phyloP scores from a whole-genome alignment of 2,797 vertebrate genomes.

The Peromyscus melanophrys region DNA sequence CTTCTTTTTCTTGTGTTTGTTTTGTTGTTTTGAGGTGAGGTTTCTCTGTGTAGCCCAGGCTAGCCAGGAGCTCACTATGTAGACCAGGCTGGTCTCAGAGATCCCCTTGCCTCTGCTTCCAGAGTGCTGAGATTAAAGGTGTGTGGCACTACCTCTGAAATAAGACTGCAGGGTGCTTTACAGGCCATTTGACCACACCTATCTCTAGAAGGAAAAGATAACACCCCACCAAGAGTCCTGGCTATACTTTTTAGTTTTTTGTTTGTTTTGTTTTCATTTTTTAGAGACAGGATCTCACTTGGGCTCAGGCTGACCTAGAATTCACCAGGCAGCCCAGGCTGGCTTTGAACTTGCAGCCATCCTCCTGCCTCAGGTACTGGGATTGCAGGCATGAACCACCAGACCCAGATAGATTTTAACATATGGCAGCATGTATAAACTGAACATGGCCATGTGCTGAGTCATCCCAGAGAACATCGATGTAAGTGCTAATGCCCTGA shows the following conservation, averaged over 20 bases:
- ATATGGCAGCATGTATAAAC: background rate
- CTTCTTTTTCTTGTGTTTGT: background rate
- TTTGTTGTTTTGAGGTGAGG: background rate
- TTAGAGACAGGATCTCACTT: background rate
- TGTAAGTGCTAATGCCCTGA: background rate
- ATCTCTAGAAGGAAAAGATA: background rate
- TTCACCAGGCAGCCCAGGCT: background rate
- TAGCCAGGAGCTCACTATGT: background rate
- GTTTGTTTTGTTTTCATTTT: background rate
- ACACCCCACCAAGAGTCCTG: background rate
- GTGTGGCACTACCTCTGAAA: background rate
- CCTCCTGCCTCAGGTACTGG: background rate
- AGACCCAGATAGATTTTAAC: background rate
- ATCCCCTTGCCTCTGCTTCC: background rate
- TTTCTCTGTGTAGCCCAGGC: background rate
- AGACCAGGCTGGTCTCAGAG: background rate
- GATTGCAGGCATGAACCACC: background rate
- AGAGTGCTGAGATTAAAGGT: background rate
- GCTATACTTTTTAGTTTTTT: background rate
- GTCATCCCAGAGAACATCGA: background rate
- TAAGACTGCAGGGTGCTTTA: background rate
- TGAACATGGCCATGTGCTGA: background rate
- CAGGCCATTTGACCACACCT: background rate
- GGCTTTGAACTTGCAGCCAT: background rate
- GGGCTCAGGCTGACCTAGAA: background rate